Evolutionary conservation across 2,888 invertebrate species (phyloP).

Genomic region (Agonopterix arenella): DNA sequence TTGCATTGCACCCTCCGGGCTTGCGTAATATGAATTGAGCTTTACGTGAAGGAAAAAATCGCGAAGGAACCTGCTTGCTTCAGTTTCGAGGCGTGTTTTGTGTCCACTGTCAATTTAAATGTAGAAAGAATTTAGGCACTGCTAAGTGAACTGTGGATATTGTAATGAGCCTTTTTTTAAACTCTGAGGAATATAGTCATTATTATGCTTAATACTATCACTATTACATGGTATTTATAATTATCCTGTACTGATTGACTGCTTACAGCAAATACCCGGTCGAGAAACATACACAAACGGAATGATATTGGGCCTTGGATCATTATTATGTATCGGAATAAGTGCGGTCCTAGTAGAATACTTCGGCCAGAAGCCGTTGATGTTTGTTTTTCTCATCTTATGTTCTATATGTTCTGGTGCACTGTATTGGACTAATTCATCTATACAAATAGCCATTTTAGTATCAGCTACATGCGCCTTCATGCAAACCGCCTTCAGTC

Average conservation of each 20-base stretch:
- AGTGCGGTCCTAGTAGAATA: slow-evolving; percentile 28
- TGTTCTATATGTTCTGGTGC: slow-evolving; percentile 27
- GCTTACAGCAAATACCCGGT: slow-evolving; percentile 33
- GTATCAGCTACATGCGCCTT: slow-evolving; percentile 37
- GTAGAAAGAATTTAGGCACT: too few relatives aligned
- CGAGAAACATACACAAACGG: slow-evolving; percentile 38
- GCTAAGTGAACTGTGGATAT: too few relatives aligned
- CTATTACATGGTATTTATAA: too few relatives aligned
- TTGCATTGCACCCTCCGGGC: too few relatives aligned
- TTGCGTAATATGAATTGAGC: too few relatives aligned
- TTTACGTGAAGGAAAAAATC: too few relatives aligned
- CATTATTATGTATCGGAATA: slow-evolving; percentile 25
- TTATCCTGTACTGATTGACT: not conserved
- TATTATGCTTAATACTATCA: too few relatives aligned
- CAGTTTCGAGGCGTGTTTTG: too few relatives aligned
- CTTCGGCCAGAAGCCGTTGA: slow-evolving; percentile 32
- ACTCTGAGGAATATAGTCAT: too few relatives aligned
- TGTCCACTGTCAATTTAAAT: too few relatives aligned
- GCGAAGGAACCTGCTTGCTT: too few relatives aligned
- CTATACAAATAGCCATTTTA: slow-evolving; percentile 34
- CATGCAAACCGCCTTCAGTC: slow-evolving; percentile 33
- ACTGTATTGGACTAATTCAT: slow-evolving; percentile 37
- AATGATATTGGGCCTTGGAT: slow-evolving; percentile 31
- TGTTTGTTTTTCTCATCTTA: slow-evolving; percentile 25
- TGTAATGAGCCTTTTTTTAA: too few relatives aligned